These are phyloP conservation scores for Salvator merianae DNA, from an alignment of 2,113 vertebrate genomes.

Conservation along the genomic window DNA sequence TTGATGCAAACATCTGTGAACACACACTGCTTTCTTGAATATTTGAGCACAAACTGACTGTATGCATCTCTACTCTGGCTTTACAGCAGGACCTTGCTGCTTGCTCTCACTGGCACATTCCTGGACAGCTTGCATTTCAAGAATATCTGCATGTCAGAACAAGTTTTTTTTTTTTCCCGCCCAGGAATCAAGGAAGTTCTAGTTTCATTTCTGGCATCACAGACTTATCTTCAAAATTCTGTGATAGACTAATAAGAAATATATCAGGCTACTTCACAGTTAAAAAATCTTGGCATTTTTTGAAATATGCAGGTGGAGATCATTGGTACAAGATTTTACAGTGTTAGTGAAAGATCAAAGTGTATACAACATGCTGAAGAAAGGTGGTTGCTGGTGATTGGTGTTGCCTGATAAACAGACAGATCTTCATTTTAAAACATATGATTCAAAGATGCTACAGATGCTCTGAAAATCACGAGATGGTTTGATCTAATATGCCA, in stretches of 20 bases:
- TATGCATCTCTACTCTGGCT: neutral
- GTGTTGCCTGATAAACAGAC: conserved; percentile 17
- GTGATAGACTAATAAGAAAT: neutral
- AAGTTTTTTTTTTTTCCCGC: too few species aligned
- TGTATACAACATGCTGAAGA: neutral
- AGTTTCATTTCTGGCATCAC: too few species aligned
- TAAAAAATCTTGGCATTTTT: neutral
- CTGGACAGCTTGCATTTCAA: too few species aligned
- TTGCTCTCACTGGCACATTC: neutral
- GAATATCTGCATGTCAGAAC: too few species aligned
- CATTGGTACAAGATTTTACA: neutral
- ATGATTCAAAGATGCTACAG: conserved; percentile 17
- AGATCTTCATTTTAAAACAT: conserved; percentile 1
- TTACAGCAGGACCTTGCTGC: neutral
- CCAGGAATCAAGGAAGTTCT: too few species aligned
- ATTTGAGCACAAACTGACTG: too few species aligned
- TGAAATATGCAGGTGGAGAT: neutral
- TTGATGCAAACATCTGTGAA: too few species aligned
- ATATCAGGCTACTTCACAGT: neutral
- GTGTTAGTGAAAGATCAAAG: neutral
- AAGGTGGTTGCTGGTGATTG: neutral
- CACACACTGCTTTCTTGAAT: too few species aligned
- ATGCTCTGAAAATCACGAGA: conserved; percentile 26
- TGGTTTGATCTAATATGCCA: conserved; percentile 15
- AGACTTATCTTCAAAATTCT: neutral